Evolutionary conservation across 2,797 vertebrate genomes (phyloP), one percentile per base, ranked within the genome.

Genomic region (Acropternis orthonyx): DNA sequence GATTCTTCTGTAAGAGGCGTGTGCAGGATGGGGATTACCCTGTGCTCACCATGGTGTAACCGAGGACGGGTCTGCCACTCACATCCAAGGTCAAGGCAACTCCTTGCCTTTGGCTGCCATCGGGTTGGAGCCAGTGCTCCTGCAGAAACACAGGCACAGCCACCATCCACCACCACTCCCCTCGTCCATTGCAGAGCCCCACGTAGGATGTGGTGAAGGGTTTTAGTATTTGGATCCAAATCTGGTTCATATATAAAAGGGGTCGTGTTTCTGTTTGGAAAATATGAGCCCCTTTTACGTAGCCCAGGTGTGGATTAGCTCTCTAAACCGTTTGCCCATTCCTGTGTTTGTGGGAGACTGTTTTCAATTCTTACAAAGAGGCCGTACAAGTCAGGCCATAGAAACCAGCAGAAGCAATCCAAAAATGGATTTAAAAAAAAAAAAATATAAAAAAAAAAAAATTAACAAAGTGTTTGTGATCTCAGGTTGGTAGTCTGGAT

Each of bases 301-400:
- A 96, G 96, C 96, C 97, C 97, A 98, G 97, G 97, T 97, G 97
- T 95, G 96, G 97, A 94, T 97, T 97, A 97, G 95, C 96, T 96
- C 91, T 91, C 96, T 92, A 96, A 98, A 96, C 97, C 96, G 83
- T 96, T 97, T 56, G 59, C 96, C 96, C 94, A 36, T 96, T 96
- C 67, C 9, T 89, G 74, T 91, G 85, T 97, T 96, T 95, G 93
- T 94, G 87, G 93, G 94, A 86, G 97, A 95, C 91, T 84, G 74
- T 96, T 97, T 97, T 97, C 97, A 97, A 91, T 96, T 97, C 97
- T 96, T 97, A 94, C 95, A 97, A 97, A 97, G 95, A 95, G 75
- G 69, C 90, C 13, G 96, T 97, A 92, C 89, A 97, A 97, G 89
- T 97, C 95, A 96, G 97, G 93, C 97, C 59, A 2, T 96, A 97